Evolutionary conservation across 1,140 invertebrate species (phyloP).

Genomic region (Stegodyphus dumicola): DNA sequence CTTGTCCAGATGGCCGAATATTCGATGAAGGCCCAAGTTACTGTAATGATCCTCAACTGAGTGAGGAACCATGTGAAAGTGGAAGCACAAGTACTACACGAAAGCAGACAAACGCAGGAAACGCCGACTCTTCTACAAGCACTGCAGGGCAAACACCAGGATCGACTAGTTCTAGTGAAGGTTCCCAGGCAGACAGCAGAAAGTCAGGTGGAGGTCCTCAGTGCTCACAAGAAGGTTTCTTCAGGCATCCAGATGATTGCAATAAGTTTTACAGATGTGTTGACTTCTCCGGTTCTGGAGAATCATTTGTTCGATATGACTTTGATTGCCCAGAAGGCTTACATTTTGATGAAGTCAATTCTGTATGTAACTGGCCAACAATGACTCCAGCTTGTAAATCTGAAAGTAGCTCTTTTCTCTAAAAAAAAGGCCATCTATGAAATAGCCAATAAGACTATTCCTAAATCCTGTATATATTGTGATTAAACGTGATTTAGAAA

Average conservation of each 20-base stretch:
- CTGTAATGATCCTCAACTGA: slow-evolving; percentile 43
- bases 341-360: slow-evolving; percentile 67
- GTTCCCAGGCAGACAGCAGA: neutral
- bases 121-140: slow-evolving; percentile 3
- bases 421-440: neutral
- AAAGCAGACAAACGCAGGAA: neutral
- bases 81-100: neutral
- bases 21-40: slow-evolving; percentile 55
- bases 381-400: slow-evolving; percentile 64
- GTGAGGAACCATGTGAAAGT: slow-evolving; percentile 30
- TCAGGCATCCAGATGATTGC: slow-evolving; percentile 75
- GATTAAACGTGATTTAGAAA: neutral
- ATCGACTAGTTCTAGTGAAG: neutral
- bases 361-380: slow-evolving; percentile 64
- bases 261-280: slow-evolving; percentile 72
- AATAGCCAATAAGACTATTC: neutral
- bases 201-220: slow-evolving; percentile 32
- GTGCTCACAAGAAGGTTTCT: slow-evolving; percentile 75
- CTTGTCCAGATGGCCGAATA: slow-evolving; percentile 62
- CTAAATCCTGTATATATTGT: too few species aligned
- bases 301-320: slow-evolving; percentile 78
- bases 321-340: slow-evolving; percentile 73
- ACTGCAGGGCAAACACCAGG: neutral
- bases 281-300: slow-evolving; percentile 72
- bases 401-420: neutral